Base-by-base conservation (phyloP, 2,797 vertebrate genomes). In the Neosilurus hyrtlii region DNA sequence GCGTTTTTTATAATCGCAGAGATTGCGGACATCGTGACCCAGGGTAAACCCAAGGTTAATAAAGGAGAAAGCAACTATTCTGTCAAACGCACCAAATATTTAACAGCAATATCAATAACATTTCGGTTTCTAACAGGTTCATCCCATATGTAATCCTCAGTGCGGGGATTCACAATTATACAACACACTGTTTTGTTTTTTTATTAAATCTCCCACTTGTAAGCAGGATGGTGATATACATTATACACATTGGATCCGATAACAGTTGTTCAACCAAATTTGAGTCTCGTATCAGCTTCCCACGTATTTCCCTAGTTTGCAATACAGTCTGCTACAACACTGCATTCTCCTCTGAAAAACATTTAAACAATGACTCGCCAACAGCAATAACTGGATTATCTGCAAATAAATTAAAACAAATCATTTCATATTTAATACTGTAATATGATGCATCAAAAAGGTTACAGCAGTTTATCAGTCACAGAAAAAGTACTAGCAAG, bases 91-190 rank as follows among this genome's bases (percentile, higher is more conserved):
- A 78, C 85, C 84, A 88, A 86, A 87, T 84, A 71, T 86, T 82
- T 67, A 84, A 67, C 65, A 85, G 66, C 43, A 79, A 75, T 84
- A 85, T 89, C 92, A 90, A 57, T 82, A 88, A 91, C 92, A 88
- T 90, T 88, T 89, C 90, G 70, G 88, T 92, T 93, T 89, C 82
- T 88, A 89, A 88, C 86, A 89, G 90, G 86, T 85, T 76, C 87
- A 87, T 90, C 90, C 92, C 89, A 93, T 82, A 62, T 30, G 88
- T 89, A 88, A 91, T 92, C 92, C 91, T 90, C 90, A 92, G 90
- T 91, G 91, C 91, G 91, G 70, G 79, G 80, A 82, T 82, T 88
- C 62, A 84, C 63, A 85, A 85, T 65, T 83, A 83, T 87, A 87
- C 86, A 87, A 83, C 70, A 65, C 62, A 73, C 72, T 30, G 30